phyloP scores from a whole-genome alignment of 2,797 vertebrate species.

The Brotula barbata region DNA sequence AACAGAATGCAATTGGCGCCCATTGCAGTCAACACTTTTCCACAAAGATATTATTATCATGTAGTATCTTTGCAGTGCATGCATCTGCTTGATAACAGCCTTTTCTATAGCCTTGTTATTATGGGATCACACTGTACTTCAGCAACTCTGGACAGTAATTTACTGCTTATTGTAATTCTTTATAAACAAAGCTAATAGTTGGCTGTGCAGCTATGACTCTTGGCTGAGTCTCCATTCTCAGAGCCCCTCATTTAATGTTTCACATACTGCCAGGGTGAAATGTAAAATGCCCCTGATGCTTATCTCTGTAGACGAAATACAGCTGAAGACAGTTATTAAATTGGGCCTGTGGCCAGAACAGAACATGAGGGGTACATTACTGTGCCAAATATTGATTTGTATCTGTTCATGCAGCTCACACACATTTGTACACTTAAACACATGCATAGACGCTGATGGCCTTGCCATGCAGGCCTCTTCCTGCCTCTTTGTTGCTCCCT shows the following conservation, averaged over 20 bases:
- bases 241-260: constrained; percentile 48
- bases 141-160: constrained; percentile 54
- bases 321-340: constrained; percentile 60
- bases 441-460: not conserved
- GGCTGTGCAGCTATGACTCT: constrained; percentile 33
- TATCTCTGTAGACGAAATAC: constrained; percentile 64
- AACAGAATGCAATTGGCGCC: constrained; percentile 18
- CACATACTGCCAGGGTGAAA: constrained; percentile 29
- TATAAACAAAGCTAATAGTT: constrained; percentile 48
- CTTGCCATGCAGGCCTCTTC: constrained; percentile 38
- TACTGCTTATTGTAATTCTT: constrained; percentile 54
- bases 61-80: constrained; percentile 22
- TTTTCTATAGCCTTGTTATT: constrained; percentile 59
- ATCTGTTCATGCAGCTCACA: constrained; percentile 24
- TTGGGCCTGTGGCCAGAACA: constrained; percentile 32
- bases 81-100: constrained; percentile 56
- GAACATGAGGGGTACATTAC: constrained; percentile 36
- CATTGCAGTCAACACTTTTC: constrained; percentile 41
- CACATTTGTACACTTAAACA: constrained; percentile 5
- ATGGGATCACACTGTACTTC: constrained; percentile 54
- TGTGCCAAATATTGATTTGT: constrained; percentile 42
- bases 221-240: constrained; percentile 28
- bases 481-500: constrained; percentile 55
- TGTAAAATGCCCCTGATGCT: constrained; percentile 43
- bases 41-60: constrained; percentile 47